Conservation (phyloP, 2,113 vertebrate genomes). For the Limnothrissa miodon region DNA sequence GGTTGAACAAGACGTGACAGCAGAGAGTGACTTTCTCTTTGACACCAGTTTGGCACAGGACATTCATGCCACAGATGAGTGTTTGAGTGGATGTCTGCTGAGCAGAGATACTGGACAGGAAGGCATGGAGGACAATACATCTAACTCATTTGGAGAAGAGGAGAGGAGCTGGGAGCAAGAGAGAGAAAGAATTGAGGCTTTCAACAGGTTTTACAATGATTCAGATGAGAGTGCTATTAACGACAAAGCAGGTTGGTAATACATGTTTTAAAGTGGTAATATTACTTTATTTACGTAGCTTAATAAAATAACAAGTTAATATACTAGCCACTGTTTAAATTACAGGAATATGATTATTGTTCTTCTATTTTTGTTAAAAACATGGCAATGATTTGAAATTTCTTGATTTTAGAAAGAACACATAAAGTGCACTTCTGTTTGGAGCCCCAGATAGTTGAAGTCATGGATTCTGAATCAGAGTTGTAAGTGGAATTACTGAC, state of each 20-base stretch:
- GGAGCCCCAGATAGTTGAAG: conserved; percentile 32
- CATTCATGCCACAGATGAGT: conserved; percentile 40
- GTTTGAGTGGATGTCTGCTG: conserved; percentile 54
- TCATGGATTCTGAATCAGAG: conserved; percentile 38
- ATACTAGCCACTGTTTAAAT: background rate
- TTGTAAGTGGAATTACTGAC: conserved; percentile 21
- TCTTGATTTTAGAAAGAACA: conserved; percentile 28
- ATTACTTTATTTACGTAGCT: background rate
- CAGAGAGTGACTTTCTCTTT: background rate
- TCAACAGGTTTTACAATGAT: conserved; percentile 62
- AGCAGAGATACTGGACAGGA: conserved; percentile 17
- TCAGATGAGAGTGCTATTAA: conserved; percentile 31
- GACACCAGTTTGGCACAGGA: conserved; percentile 30
- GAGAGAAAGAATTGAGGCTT: conserved; percentile 66
- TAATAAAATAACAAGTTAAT: background rate
- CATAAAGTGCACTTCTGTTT: conserved; percentile 43
- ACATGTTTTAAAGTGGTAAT: background rate
- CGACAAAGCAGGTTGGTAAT: conserved; percentile 53
- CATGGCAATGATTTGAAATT: background rate
- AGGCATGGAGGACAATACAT: conserved; percentile 40
- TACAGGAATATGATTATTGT: background rate
- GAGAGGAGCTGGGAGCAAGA: conserved; percentile 66
- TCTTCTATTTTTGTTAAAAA: background rate
- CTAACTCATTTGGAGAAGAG: conserved; percentile 51
- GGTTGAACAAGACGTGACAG: conserved; percentile 37